phyloP scores from a whole-genome alignment of 30 jellyfish, hydroid and myxozoan genomes.

The Catostylus mosaicus region DNA sequence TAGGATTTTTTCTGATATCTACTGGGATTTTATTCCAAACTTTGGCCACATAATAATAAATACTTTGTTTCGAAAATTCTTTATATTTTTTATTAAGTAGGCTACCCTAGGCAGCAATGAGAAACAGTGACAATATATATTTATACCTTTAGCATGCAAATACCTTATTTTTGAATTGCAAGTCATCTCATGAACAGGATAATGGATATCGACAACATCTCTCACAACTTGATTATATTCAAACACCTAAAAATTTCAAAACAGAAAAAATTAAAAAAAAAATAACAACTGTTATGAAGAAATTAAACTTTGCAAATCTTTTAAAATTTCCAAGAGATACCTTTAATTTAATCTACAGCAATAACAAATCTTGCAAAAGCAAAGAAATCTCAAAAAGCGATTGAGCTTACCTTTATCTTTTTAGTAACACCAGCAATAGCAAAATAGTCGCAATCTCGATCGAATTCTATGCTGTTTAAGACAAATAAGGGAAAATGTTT shows the following conservation, averaged over 20 bases:
- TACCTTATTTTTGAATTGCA: conserved; percentile 97
- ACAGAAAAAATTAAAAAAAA: not conserved
- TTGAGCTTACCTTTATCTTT: conserved; percentile 93
- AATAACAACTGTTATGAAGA: not conserved
- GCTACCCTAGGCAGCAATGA: too few species aligned
- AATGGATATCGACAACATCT: conserved; percentile 98
- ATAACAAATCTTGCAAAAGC: not conserved
- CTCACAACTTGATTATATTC: conserved; percentile 95
- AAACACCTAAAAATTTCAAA: conserved; percentile 69
- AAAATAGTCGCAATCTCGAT: conserved; percentile 97
- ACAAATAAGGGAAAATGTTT: too few species aligned
- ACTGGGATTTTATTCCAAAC: too few species aligned
- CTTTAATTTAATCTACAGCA: not conserved
- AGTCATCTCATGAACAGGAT: conserved; percentile 99
- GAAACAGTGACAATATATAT: too few species aligned
- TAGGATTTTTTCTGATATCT: too few species aligned
- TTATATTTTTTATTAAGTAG: too few species aligned
- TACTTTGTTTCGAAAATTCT: too few species aligned
- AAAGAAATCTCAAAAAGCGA: not conserved
- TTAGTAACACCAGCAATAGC: conserved; percentile 99
- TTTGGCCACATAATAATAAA: too few species aligned
- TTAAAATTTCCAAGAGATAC: too few species aligned
- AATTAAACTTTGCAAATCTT: too few species aligned
- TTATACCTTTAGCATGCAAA: too few species aligned
- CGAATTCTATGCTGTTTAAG: conserved; percentile 89